A percentile compares a stretch with the other conserved stretches of the same genome.
Conservation (phyloP, 1,140 invertebrate species). For the Wiebesia pumilae region DNA sequence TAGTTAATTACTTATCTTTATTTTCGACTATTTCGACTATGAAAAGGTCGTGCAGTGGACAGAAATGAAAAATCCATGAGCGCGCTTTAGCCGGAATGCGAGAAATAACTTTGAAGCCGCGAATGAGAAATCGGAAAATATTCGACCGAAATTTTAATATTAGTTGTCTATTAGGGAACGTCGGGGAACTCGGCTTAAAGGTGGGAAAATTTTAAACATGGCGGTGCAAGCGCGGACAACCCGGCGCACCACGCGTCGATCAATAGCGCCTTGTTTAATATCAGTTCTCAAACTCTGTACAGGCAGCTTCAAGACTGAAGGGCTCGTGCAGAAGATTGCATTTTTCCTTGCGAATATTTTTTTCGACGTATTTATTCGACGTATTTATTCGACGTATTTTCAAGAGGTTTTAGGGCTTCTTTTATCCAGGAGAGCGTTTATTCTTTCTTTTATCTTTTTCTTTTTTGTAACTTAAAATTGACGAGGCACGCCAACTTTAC, state of each 20-base stretch:
- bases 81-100: not conserved
- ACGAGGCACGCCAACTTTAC: not conserved
- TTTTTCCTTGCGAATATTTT: conserved; percentile 4
- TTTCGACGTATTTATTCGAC: not conserved
- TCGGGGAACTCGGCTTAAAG: conserved; percentile 48
- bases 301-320: conserved; percentile 60
- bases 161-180: conserved; percentile 16
- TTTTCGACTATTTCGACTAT: not conserved
- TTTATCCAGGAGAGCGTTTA: not conserved
- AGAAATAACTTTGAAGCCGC: not conserved
- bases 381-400: too few species aligned
- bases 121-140: not conserved
- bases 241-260: conserved; percentile 68
- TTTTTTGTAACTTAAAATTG: not conserved
- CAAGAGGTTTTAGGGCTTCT: not conserved
- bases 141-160: conserved; percentile 5
- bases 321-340: conserved; percentile 14
- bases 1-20: not conserved
- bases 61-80: not conserved
- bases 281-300: conserved; percentile 72
- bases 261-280: conserved; percentile 75
- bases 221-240: conserved; percentile 70
- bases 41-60: not conserved
- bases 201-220: conserved; percentile 74
- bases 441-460: not conserved